These are phyloP conservation scores for Ectemnius cavifrons DNA, from an alignment of 2,888 invertebrate genomes.

Conservation along the genomic window DNA sequence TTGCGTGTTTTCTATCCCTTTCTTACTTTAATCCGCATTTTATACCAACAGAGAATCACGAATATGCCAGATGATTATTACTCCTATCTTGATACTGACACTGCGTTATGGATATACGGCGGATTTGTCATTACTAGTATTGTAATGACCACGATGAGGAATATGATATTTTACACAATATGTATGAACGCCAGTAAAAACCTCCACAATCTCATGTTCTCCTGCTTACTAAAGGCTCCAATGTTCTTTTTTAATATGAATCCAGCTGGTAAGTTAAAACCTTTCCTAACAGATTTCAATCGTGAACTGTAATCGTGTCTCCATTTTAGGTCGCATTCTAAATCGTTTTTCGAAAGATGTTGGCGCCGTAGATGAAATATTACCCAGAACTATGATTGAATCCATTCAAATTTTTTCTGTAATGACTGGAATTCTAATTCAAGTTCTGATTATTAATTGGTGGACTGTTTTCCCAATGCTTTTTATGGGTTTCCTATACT, in stretches of 20 bases:
- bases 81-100: constrained; percentile 51
- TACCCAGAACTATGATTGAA: constrained; percentile 84
- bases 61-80: background rate
- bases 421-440: constrained; percentile 84
- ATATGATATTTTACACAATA: constrained; percentile 85
- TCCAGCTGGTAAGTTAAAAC: constrained; percentile 83
- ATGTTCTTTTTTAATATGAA: constrained; percentile 92
- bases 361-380: constrained; percentile 87
- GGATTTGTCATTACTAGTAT: constrained; percentile 81
- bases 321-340: constrained; percentile 84
- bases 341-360: constrained; percentile 93
- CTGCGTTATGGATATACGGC: constrained; percentile 80
- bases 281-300: background rate
- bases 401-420: constrained; percentile 84
- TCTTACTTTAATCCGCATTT: background rate
- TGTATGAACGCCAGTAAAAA: constrained; percentile 87
- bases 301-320: background rate
- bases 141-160: constrained; percentile 82
- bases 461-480: constrained; percentile 83
- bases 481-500: constrained; percentile 83
- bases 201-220: constrained; percentile 89
- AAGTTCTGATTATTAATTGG: constrained; percentile 86
- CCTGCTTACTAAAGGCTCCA: constrained; percentile 85
- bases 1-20: background rate
- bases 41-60: too few species aligned